These are phyloP conservation scores for Spermophilus dauricus DNA, from an alignment of 2,113 vertebrate species.

Conservation along the genomic window DNA sequence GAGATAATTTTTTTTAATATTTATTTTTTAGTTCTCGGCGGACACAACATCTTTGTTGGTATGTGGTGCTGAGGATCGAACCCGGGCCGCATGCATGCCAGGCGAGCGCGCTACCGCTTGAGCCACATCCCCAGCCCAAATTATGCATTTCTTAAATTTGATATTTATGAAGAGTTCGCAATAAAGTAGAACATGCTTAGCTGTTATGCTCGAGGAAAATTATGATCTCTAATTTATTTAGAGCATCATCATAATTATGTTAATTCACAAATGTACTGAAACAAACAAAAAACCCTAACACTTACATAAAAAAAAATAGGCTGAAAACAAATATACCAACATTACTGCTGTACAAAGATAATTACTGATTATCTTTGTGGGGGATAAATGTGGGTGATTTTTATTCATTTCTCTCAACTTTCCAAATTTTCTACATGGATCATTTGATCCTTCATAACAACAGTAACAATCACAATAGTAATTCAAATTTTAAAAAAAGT, in stretches of 20 bases:
- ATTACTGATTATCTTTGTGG: neutral
- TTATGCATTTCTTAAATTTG: constrained; percentile 11
- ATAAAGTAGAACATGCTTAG: constrained; percentile 32
- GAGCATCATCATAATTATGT: constrained; percentile 34
- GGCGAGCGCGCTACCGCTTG: too few relatives aligned
- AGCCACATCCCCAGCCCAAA: too few relatives aligned
- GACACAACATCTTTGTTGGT: too few relatives aligned
- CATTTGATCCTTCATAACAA: neutral
- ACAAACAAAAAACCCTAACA: neutral
- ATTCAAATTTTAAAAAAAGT: neutral
- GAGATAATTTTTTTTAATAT: too few relatives aligned
- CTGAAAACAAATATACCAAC: neutral
- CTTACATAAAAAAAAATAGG: neutral
- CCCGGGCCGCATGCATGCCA: too few relatives aligned
- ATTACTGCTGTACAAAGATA: neutral
- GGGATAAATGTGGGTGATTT: neutral
- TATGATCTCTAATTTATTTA: constrained; percentile 42
- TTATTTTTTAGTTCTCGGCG: too few relatives aligned
- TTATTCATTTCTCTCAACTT: neutral
- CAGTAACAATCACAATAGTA: neutral
- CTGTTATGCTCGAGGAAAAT: neutral
- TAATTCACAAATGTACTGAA: constrained; percentile 30
- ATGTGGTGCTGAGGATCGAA: too few relatives aligned
- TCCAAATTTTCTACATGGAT: neutral
- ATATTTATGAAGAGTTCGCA: neutral